phyloP scores from a whole-genome alignment of 2,797 vertebrate species.

The Carapus acus region DNA sequence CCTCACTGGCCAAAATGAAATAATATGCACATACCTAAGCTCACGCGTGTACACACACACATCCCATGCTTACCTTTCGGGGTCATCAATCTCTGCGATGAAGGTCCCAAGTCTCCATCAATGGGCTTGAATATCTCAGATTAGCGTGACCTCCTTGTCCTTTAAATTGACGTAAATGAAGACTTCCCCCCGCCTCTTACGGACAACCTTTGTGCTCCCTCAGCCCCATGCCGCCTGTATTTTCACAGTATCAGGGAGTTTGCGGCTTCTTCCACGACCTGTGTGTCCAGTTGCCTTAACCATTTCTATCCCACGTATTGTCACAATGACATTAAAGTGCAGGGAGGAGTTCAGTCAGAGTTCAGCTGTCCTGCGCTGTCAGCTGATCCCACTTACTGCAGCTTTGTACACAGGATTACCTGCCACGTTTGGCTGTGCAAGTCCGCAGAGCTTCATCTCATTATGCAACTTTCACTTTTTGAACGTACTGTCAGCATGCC shows the following conservation, averaged over 20 bases:
- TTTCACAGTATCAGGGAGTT: constrained; percentile 21
- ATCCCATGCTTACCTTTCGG: constrained; percentile 38
- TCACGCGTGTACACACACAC: not conserved
- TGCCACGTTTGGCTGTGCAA: constrained; percentile 30
- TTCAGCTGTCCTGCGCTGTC: constrained; percentile 32
- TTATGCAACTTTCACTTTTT: not conserved
- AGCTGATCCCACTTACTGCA: constrained; percentile 63
- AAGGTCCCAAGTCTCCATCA: constrained; percentile 9
- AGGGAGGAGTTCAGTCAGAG: constrained; percentile 47
- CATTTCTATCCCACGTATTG: constrained; percentile 33
- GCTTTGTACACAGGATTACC: constrained; percentile 62
- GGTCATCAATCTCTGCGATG: not conserved
- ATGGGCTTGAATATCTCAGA: not conserved
- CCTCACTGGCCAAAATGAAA: not conserved
- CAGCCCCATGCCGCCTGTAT: constrained; percentile 2
- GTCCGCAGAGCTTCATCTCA: constrained; percentile 6
- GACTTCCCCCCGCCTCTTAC: no score
- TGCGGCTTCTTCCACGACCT: constrained; percentile 22
- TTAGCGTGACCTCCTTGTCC: constrained; percentile 9
- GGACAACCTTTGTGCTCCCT: constrained; percentile 27
- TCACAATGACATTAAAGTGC: constrained; percentile 41
- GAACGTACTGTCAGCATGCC: no score
- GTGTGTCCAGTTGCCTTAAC: constrained; percentile 27
- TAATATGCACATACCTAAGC: not conserved
- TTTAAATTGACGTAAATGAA: no score